These are phyloP conservation scores for Malurus cyaneus DNA, from an alignment of 2,113 vertebrate species.

Conservation along the genomic window DNA sequence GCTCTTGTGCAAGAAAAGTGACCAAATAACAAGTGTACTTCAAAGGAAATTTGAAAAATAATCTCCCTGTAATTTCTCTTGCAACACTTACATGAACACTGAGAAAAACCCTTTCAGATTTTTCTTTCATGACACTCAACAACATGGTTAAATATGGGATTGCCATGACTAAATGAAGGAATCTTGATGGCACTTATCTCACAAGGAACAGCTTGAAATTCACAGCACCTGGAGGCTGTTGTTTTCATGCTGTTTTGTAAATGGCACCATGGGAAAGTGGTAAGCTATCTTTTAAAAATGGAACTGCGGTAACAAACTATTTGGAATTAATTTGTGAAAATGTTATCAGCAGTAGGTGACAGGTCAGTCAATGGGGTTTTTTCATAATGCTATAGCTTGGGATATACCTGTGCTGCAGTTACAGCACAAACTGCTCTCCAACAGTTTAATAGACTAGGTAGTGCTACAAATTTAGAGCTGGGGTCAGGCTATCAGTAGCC, in stretches of 20 bases:
- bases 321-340: not conserved
- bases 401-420: not conserved
- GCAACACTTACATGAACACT: constrained; percentile 22
- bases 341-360: not conserved
- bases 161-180: constrained; percentile 16
- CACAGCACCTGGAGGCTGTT: constrained; percentile 19
- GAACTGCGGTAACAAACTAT: not conserved
- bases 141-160: constrained; percentile 21
- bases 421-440: not conserved
- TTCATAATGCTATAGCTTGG: not conserved
- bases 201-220: constrained; percentile 26
- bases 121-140: constrained; percentile 1
- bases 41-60: not conserved
- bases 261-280: constrained; percentile 3
- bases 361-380: not conserved
- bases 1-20: not conserved
- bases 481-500: not conserved
- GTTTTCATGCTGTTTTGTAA: constrained; percentile 36
- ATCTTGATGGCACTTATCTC: constrained; percentile 43
- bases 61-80: not conserved
- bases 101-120: constrained; percentile 21
- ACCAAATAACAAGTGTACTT: not conserved
- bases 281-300: constrained; percentile 26
- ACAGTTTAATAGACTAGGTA: not conserved
- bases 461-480: not conserved